Conservation (phyloP, 2,888 invertebrate species). For the Melanargia galathea region DNA sequence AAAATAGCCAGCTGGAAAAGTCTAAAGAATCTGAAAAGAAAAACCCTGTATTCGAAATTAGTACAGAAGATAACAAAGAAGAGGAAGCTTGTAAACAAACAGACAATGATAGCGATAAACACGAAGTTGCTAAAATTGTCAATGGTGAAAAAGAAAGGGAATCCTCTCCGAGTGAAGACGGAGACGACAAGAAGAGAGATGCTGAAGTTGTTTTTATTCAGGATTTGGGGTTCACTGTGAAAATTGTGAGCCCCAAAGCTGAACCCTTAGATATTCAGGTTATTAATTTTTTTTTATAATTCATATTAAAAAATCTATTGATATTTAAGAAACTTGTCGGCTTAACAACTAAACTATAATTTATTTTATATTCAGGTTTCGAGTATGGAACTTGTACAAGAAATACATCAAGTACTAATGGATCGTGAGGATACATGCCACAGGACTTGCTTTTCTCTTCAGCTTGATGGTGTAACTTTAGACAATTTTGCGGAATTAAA, state of each 20-base stretch:
- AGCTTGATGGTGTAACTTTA: conserved; percentile 94
- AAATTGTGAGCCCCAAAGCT: conserved; percentile 94
- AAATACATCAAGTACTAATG: conserved; percentile 98
- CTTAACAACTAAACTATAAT: background rate
- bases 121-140: conserved; percentile 59
- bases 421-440: conserved; percentile 99
- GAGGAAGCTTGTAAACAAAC: conserved; percentile 51
- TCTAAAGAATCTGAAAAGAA: conserved; percentile 60
- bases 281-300: conserved; percentile 5
- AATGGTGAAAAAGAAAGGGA: conserved; percentile 75
- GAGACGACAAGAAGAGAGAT: conserved; percentile 84
- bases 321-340: background rate
- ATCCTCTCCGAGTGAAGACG: conserved; percentile 75
- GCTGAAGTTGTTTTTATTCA: conserved; percentile 94
- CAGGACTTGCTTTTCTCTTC: conserved; percentile 98
- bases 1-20: conserved; percentile 58
- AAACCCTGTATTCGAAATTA: conserved; percentile 53
- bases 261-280: conserved; percentile 97
- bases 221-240: conserved; percentile 96
- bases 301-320: background rate
- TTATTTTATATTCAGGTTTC: conserved; percentile 85
- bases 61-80: conserved; percentile 54
- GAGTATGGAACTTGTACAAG: conserved; percentile 98
- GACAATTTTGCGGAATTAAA: conserved; percentile 99
- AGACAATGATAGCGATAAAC: conserved; percentile 54